Conservation (phyloP, 2,888 invertebrate species). For the Rhagophthalmus giganteus region DNA sequence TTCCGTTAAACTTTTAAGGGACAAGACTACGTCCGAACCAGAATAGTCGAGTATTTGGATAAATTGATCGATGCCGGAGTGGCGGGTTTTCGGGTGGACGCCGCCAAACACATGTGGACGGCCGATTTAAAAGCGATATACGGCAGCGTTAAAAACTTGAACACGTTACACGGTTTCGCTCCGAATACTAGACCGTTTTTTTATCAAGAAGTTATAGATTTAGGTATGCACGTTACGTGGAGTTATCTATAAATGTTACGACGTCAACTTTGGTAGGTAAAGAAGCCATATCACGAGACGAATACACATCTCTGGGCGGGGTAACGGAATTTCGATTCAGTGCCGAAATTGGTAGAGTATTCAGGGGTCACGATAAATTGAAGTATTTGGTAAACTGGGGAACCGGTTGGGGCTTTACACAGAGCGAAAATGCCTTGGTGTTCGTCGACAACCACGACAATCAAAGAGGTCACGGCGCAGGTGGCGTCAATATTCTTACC, state of each 20-base stretch:
- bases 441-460: constrained; percentile 75
- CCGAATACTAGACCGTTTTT: constrained; percentile 68
- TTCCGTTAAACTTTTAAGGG: constrained; percentile 5
- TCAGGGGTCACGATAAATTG: constrained; percentile 64
- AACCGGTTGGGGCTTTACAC: constrained; percentile 66
- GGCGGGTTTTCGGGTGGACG: constrained; percentile 81
- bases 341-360: constrained; percentile 60
- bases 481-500: constrained; percentile 65
- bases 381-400: constrained; percentile 69
- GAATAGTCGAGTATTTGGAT: constrained; percentile 69
- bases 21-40: constrained; percentile 61
- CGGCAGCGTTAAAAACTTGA: constrained; percentile 63
- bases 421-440: constrained; percentile 47
- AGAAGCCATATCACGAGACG: constrained; percentile 53
- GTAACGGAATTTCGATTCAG: constrained; percentile 78
- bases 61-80: constrained; percentile 65
- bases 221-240: too few relatives aligned
- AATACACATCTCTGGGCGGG: constrained; percentile 57
- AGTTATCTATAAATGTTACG: too few relatives aligned
- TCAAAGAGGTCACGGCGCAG: constrained; percentile 68
- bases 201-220: constrained; percentile 77
- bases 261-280: constrained; percentile 35
- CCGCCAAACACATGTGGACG: constrained; percentile 82
- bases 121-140: constrained; percentile 71
- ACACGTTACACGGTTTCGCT: constrained; percentile 66